Conservation (phyloP, 1,140 invertebrate species). For the Anastrepha ludens region DNA sequence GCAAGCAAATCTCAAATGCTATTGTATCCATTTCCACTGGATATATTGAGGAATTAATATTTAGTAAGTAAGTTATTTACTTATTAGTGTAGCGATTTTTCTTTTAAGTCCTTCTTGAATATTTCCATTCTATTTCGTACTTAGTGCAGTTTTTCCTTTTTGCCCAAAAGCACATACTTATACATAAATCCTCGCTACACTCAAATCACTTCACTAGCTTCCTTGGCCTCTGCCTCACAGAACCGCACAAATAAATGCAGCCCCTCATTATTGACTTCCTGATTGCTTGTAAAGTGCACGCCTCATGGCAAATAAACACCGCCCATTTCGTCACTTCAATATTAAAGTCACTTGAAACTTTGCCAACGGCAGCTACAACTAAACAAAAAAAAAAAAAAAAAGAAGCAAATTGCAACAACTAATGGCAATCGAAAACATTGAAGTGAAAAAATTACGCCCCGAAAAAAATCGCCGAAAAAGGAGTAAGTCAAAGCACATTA, state of each 20-base stretch:
- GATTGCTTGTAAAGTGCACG: conserved; percentile 39
- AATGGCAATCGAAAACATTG: conserved; percentile 34
- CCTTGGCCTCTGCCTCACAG: neutral
- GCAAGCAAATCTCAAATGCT: too few species aligned
- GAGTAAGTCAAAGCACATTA: conserved; percentile 39
- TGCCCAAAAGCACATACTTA: neutral
- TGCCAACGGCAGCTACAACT: conserved; percentile 14
- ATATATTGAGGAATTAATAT: too few species aligned
- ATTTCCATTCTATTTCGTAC: neutral
- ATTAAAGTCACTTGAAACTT: conserved; percentile 49
- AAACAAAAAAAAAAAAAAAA: neutral
- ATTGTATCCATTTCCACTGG: too few species aligned
- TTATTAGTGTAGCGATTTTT: too few species aligned
- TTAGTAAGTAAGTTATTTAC: too few species aligned
- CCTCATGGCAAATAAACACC: conserved; percentile 16
- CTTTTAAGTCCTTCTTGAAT: neutral
- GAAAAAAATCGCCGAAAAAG: conserved; percentile 27
- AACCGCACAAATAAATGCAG: neutral
- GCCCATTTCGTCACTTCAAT: conserved; percentile 30
- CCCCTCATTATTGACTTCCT: conserved; percentile 38
- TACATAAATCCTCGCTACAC: neutral
- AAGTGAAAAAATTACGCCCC: conserved; percentile 49
- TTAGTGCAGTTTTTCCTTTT: neutral
- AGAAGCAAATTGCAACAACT: neutral
- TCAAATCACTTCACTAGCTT: neutral